Percentiles rank a stretch among this genome's conserved stretches.
Conservation (phyloP, 2,797 vertebrate species). For the Coranthus polyacanthus region DNA sequence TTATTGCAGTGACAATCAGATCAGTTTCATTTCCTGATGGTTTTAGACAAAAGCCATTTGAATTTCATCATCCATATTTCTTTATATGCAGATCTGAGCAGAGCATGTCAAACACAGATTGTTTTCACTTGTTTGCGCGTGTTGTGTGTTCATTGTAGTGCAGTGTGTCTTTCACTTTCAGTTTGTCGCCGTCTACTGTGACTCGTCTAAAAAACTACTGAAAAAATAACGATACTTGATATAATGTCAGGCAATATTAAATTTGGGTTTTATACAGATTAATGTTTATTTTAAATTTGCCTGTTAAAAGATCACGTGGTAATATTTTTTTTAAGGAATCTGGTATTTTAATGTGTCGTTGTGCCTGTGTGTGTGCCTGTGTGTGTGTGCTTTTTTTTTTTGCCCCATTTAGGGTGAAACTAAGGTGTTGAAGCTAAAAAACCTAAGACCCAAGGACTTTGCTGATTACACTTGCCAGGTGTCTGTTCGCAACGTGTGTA, state of each 20-base stretch:
- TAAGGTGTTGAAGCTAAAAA: slow-evolving; percentile 98
- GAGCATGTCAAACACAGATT: slow-evolving; percentile 12
- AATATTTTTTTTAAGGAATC: neutral
- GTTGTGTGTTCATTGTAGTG: slow-evolving; percentile 1
- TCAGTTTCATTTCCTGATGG: slow-evolving; percentile 64
- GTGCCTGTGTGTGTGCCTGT: slow-evolving; percentile 12
- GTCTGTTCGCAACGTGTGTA: slow-evolving; percentile 96
- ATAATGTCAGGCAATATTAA: neutral
- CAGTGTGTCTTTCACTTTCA: slow-evolving; percentile 33
- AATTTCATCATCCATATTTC: slow-evolving; percentile 53
- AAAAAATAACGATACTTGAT: slow-evolving; percentile 25
- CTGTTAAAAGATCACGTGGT: too few species aligned
- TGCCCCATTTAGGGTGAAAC: slow-evolving; percentile 90
- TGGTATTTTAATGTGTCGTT: neutral
- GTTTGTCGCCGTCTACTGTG: too few species aligned
- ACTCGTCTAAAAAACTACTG: slow-evolving; percentile 47
- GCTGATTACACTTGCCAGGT: slow-evolving; percentile 97
- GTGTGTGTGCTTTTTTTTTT: slow-evolving; percentile 11
- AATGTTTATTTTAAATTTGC: too few species aligned
- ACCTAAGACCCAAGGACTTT: slow-evolving; percentile 94
- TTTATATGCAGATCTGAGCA: slow-evolving; percentile 37
- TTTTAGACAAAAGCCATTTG: slow-evolving; percentile 40
- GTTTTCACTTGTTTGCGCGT: slow-evolving; percentile 7
- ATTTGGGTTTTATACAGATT: neutral
- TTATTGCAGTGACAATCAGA: slow-evolving; percentile 36